phyloP scores from a whole-genome alignment of 2,888 invertebrate species.

The Hypsopygia costalis region DNA sequence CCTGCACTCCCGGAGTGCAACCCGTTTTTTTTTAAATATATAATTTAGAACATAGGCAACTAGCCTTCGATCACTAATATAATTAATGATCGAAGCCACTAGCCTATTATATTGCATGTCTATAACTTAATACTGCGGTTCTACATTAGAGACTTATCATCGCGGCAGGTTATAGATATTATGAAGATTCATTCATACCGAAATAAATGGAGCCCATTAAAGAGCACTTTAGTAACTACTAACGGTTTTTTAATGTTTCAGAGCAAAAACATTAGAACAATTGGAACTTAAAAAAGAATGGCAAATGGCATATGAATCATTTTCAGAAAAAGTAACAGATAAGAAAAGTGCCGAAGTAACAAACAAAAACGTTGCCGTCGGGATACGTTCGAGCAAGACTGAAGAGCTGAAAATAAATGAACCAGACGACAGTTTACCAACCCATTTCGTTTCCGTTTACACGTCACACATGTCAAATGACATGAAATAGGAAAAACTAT shows the following conservation, averaged over 20 bases:
- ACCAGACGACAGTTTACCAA: conserved; percentile 5
- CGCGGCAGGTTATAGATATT: too few species aligned
- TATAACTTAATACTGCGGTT: too few species aligned
- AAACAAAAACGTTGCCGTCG: background rate
- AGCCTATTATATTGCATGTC: too few species aligned
- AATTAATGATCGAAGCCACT: too few species aligned
- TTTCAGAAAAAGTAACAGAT: conserved; percentile 27
- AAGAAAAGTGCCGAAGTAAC: background rate
- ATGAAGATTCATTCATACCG: too few species aligned
- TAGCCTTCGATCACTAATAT: too few species aligned
- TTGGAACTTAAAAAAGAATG: conserved; percentile 60
- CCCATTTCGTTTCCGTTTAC: conserved; percentile 9
- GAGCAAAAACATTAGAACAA: conserved; percentile 48
- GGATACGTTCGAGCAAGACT: background rate
- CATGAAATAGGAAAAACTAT: background rate
- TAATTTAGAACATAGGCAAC: too few species aligned
- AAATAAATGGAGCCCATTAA: too few species aligned
- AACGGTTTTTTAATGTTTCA: conserved; percentile 27
- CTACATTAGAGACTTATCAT: too few species aligned
- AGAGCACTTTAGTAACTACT: too few species aligned
- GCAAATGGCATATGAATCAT: conserved; percentile 47
- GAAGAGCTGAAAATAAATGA: background rate
- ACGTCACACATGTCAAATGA: background rate
- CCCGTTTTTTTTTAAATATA: too few species aligned
- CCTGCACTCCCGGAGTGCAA: too few species aligned